Evolutionary conservation across 2,113 vertebrate genomes (phyloP).

Genomic region (Hiodon tergisus): DNA sequence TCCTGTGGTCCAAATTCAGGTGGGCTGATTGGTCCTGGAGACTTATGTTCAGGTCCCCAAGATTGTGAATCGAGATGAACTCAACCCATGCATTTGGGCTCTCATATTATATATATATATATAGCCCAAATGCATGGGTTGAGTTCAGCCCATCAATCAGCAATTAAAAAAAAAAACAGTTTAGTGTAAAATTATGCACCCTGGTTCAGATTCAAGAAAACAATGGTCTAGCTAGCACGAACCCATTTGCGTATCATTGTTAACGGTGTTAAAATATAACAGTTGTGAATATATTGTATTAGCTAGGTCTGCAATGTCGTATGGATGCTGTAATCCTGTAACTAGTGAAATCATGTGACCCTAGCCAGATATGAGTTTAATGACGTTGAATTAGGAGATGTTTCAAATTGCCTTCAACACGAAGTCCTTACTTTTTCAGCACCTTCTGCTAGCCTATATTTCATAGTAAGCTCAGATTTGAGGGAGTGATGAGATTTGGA

Average conservation of each 20-base stretch:
- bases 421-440: conserved; percentile 8
- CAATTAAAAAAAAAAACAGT: too few species aligned
- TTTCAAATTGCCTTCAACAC: conserved; percentile 7
- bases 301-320: background rate
- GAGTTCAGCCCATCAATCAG: background rate
- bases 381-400: background rate
- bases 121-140: background rate
- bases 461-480: background rate
- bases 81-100: background rate
- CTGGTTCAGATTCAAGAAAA: background rate
- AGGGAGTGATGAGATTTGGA: background rate
- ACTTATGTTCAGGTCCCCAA: too few species aligned
- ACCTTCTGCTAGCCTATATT: background rate
- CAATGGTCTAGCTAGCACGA: background rate
- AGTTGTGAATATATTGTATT: background rate
- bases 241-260: background rate
- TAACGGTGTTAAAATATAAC: background rate
- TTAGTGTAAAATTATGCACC: background rate
- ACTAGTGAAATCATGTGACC: background rate
- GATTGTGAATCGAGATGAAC: background rate
- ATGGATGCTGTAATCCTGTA: background rate
- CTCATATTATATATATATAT: background rate
- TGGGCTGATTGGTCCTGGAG: background rate
- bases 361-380: background rate
- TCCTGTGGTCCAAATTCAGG: background rate